Base-by-base conservation (phyloP, 2,113 vertebrate genomes). In the Odocoileus hemionus region DNA sequence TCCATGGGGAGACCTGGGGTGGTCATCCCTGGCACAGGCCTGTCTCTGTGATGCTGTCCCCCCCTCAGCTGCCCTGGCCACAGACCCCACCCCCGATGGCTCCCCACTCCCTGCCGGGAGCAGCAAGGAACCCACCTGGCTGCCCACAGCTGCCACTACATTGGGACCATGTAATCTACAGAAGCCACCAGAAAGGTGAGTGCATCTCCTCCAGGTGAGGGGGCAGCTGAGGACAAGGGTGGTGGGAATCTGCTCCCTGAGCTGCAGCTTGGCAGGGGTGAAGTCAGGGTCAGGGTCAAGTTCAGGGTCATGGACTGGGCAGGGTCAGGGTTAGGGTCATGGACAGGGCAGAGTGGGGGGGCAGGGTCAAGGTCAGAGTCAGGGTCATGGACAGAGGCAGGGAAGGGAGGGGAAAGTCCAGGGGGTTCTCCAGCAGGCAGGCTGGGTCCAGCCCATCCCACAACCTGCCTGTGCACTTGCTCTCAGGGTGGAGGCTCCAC, bases 31-130 rank as follows among this genome's bases (percentile, higher is more conserved):
- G 17, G 58, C 39, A 50, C 61, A 43, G 52, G 15, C 17, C 52
- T 7, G 0, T 43, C 60, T n/a, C 23, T 3, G 21, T 36, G 57
- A 57, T 1, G 0, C 57, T 11, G 14, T 47, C 84, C 17, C 13
- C 43, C 26, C 4, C 13, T 52, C 57, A 19, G 15, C 70, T 90
- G 79, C 13, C 54, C 83, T 74, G 60, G 74, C 74, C 11, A 6
- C 28, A 17, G n/a, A 47, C 16, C 52, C 50, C 39, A 33, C 13
- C 6, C n/a, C 19, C 1, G 11, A 74, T 1, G 6, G 80, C 28
- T 13, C 61, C 30, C 14, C 23, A 5, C 2, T 36, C 10, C 55
- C n/a, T 15, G 25, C 43, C 50, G 14, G 55, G 43, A 52, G 43
- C 12, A 52, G 54, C n/a, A 23, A 78, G 67, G 45, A 33, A 30